Evolutionary conservation across 2,113 vertebrate species (phyloP).

Genomic region (Semnornis frantzii): DNA sequence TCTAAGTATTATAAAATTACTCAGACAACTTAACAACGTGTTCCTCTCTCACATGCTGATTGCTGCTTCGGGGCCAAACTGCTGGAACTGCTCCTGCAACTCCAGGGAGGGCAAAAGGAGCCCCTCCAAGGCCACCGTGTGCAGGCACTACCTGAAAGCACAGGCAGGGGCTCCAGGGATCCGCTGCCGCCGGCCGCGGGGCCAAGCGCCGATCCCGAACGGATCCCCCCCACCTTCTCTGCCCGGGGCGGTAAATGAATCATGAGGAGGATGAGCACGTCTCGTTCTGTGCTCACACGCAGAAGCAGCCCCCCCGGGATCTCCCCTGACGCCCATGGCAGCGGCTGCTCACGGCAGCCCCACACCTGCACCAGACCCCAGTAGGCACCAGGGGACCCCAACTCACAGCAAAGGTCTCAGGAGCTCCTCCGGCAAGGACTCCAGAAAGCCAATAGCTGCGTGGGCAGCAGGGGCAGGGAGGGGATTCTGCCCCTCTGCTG

Average conservation of each 20-base stretch:
- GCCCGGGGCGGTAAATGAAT: background rate
- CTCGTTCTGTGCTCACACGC: fast-evolving
- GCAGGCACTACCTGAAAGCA: background rate
- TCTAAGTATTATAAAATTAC: constrained; percentile 46
- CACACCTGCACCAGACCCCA: fast-evolving
- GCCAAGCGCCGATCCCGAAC: background rate
- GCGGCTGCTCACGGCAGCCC: fast-evolving
- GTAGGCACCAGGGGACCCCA: background rate
- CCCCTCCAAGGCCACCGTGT: background rate
- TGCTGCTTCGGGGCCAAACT: constrained; percentile 30
- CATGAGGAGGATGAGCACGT: background rate
- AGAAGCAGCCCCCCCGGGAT: background rate
- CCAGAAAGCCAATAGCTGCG: too few species aligned
- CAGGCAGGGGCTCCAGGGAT: background rate
- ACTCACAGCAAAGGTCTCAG: background rate
- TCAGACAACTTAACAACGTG: constrained; percentile 44
- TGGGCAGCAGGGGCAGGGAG: too few species aligned
- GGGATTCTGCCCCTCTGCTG: background rate
- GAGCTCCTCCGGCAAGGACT: background rate
- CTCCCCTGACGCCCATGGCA: background rate
- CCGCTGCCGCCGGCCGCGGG: background rate
- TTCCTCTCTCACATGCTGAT: constrained; percentile 42
- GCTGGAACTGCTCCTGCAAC: constrained; percentile 18
- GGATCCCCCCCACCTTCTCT: background rate
- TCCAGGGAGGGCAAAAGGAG: constrained; percentile 27